These are phyloP conservation scores for Gracilinanus agilis DNA, from an alignment of 2,113 vertebrate genomes.

Conservation along the genomic window DNA sequence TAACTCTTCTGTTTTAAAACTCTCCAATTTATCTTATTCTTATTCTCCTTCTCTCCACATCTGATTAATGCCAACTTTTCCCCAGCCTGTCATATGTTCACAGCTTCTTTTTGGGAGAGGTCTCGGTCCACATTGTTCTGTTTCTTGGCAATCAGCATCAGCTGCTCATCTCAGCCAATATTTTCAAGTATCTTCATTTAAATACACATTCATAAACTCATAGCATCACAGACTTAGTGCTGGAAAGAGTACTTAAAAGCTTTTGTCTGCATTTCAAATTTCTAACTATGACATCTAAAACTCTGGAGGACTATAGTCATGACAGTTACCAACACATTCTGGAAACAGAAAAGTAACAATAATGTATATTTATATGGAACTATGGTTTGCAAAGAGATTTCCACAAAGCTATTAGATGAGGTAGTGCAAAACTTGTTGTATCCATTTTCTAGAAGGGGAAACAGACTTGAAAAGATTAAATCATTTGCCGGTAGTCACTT, in stretches of 20 bases:
- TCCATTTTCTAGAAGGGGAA: neutral
- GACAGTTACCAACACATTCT: neutral
- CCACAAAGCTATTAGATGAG: neutral
- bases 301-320: neutral
- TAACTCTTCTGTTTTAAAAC: neutral
- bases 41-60: neutral
- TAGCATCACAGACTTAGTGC: neutral
- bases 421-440: neutral
- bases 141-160: neutral
- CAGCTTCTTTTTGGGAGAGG: neutral
- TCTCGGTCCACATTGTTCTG: neutral
- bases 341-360: neutral
- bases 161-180: neutral
- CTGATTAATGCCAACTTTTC: neutral
- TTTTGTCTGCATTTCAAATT: neutral
- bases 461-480: neutral
- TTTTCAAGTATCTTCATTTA: neutral
- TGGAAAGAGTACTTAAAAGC: neutral
- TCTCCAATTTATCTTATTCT: neutral
- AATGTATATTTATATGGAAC: neutral
- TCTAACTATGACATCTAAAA: neutral
- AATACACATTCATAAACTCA: neutral
- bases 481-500: neutral
- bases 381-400: neutral
- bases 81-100: neutral